These are phyloP conservation scores for Hartigia nigra DNA, from an alignment of 2,888 invertebrate genomes.

Conservation along the genomic window DNA sequence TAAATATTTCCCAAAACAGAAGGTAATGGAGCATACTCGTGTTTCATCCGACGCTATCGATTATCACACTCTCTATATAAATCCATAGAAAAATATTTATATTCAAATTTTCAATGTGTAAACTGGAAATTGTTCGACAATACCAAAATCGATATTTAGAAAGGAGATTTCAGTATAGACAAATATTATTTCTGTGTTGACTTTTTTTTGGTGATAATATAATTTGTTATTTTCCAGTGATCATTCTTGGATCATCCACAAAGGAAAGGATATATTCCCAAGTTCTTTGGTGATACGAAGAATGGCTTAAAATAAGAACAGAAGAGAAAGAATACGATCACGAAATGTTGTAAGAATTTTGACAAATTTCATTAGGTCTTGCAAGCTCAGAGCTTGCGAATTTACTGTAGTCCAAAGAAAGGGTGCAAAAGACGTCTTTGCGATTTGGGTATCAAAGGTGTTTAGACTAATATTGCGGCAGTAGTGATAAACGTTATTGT, in stretches of 20 bases:
- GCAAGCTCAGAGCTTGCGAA: background rate
- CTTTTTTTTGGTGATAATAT: background rate
- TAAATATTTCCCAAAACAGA: too few species aligned
- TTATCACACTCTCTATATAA: too few species aligned
- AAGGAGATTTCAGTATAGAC: too few species aligned
- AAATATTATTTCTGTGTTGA: too few species aligned
- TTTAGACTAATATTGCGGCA: background rate
- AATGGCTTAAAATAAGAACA: background rate
- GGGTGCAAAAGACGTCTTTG: background rate
- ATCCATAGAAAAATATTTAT: too few species aligned
- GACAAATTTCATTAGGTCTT: background rate
- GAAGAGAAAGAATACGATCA: background rate
- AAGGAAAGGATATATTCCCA: background rate
- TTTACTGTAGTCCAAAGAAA: background rate
- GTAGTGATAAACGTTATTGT: slow-evolving; percentile 3
- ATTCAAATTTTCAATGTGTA: too few species aligned
- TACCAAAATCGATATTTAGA: too few species aligned
- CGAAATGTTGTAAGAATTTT: background rate
- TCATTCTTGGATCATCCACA: background rate
- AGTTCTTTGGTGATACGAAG: background rate
- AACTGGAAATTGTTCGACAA: too few species aligned
- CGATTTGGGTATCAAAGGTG: background rate
- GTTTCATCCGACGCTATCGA: too few species aligned
- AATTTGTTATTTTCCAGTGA: background rate
- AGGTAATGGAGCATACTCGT: too few species aligned